Base-by-base conservation (phyloP, 2,113 vertebrate genomes). In the Rhinogobius similis region DNA sequence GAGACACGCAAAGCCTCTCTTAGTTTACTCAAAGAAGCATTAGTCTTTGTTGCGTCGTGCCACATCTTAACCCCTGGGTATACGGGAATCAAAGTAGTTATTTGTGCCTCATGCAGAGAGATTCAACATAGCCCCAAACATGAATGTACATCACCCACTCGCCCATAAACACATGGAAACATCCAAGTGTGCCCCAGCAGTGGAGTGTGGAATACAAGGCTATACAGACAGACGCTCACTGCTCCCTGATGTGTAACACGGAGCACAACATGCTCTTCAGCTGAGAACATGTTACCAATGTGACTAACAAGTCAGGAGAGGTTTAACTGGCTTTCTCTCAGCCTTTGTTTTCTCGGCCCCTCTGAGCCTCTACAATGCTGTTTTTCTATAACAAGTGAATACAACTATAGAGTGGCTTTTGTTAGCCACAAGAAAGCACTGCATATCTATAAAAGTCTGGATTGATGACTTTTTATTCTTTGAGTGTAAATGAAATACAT, bases 281-380 rank as follows among this genome's bases (percentile, higher is more conserved):
- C 68, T 63, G 39, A 21, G 44, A 79, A 77, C 82, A 84, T 76
- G 72, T 41, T 64, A 62, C 71, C 77, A 36, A 70, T 82, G 83
- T 52, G 59, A 62, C 75, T 78, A 80, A 82, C 79, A 73, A 74
- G 79, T 86, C 81, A 72, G 69, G 61, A 63, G 85, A 70, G 79
- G 73, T 68, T 76, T 75, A 11, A 32, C 62, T 69, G 67, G 18
- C 27, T 41, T 43, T 9, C 32, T 61, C 24, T 24, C 26, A 41
- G 7, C n/a, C 58, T 62, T 41, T 68, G 21, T 71, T 78, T 58
- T 70, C 21, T 36, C 41, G 24, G 65, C 44, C 39, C 76, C 14
- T 38, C 29, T n/a, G 58, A 61, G 58, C 29, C 20, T 2, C 26
- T 8, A 16, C 55, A 29, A 26, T 29, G 26, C 26, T 27, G 26